Base-by-base conservation (phyloP, 92 coral and sea anemone species). In the Bergia sp. region DNA sequence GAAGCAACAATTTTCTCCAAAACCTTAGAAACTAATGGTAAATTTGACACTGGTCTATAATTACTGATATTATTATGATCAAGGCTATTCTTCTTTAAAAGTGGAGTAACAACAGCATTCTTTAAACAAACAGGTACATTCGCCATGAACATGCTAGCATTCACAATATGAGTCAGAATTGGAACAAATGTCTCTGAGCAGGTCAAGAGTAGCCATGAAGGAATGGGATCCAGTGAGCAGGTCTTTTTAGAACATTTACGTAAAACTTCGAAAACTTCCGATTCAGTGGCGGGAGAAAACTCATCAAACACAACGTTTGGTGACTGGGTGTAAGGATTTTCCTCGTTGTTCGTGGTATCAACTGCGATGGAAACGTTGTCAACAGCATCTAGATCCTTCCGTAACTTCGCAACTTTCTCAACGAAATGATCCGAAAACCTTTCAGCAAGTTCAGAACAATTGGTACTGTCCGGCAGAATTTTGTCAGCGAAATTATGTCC, bases 171-270 rank as follows among this genome's bases (percentile, higher is more conserved):
- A 21, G 76, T 72, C 76, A 3, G 38, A 72, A 72, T 72, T 4
- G 76, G 76, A 72, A 72, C 76, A 72, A 72, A 72, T 72, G 76
- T 72, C 76, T 72, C 76, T 72, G 76, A 72, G 76, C 76, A 72
- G 76, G 76, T 21, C 76, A 72, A 72, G 76, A 72, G 76, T 72
- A 72, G 76, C 76, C 76, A 72, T 72, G 76, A 18, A n/a, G n/a
- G n/a, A n/a, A n/a, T n/a, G n/a, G n/a, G n/a, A n/a, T n/a, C n/a
- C n/a, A n/a, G n/a, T n/a, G 76, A 72, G 3, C 76, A 72, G 76
- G 76, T 72, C 76, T 72, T 72, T 72, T 72, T 72, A 72, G 76
- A 72, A 72, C 76, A 72, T 72, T 72, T 72, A 72, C 76, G 76
- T 72, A 72, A 72, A 72, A 72, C 76, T 72, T 72, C 37, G 38